These are phyloP conservation scores for Orbicella faveolata DNA, from an alignment of 64 coral and sea anemone genomes.

Conservation along the genomic window DNA sequence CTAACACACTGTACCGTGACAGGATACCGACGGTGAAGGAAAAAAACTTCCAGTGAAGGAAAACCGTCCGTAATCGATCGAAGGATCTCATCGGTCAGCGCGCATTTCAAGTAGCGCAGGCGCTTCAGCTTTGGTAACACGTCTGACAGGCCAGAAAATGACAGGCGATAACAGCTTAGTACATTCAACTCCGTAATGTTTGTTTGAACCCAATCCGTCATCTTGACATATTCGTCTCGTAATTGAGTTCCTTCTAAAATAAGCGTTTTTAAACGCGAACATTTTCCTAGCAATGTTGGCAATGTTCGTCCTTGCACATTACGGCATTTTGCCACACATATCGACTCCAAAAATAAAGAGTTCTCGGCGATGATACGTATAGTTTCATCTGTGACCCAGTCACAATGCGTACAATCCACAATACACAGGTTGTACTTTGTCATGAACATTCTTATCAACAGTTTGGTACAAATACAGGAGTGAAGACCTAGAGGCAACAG, in stretches of 20 bases:
- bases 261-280: slow-evolving; percentile 40
- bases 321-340: slow-evolving; percentile 55
- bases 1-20: slow-evolving; percentile 63
- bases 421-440: slow-evolving; percentile 55
- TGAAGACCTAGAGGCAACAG: slow-evolving; percentile 49
- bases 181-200: slow-evolving; percentile 62
- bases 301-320: slow-evolving; percentile 70
- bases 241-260: slow-evolving; percentile 66
- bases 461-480: slow-evolving; percentile 36
- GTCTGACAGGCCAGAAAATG: slow-evolving; percentile 50
- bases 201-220: slow-evolving; percentile 45
- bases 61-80: slow-evolving; percentile 43
- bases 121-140: slow-evolving; percentile 59
- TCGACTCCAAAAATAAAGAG: slow-evolving; percentile 52
- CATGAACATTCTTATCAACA: slow-evolving; percentile 38
- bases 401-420: slow-evolving; percentile 62
- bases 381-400: slow-evolving; percentile 64
- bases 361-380: slow-evolving; percentile 52
- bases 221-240: slow-evolving; percentile 45
- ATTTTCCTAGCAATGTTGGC: slow-evolving; percentile 36
- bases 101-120: slow-evolving; percentile 69
- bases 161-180: slow-evolving; percentile 60
- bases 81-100: slow-evolving; percentile 68
- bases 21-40: slow-evolving; percentile 68
- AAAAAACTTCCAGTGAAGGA: slow-evolving; percentile 34